Percentiles rank a stretch among this genome's conserved stretches.
These are phyloP conservation scores for Mylabris phalerata DNA, from an alignment of 1,140 invertebrate species.

Conservation along the genomic window DNA sequence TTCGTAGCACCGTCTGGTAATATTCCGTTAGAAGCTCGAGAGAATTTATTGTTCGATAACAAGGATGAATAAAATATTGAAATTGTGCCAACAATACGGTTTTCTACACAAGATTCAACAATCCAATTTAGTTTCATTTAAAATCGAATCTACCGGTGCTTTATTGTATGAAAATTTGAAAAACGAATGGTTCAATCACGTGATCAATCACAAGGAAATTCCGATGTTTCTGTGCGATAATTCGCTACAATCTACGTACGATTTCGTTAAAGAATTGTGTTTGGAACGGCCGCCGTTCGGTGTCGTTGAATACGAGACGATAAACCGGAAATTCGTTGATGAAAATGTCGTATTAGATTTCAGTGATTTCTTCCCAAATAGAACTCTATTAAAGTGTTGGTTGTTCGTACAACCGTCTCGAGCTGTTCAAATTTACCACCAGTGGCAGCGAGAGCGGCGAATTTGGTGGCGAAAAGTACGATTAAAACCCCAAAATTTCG, in stretches of 20 bases:
- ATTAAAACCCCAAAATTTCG: constrained; percentile 25
- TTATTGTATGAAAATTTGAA: constrained; percentile 50
- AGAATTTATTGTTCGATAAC: constrained; percentile 44
- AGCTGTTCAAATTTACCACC: constrained; percentile 53
- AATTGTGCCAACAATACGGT: constrained; percentile 40
- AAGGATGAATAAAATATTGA: constrained; percentile 41
- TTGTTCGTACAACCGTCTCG: constrained; percentile 40
- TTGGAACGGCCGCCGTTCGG: constrained; percentile 47
- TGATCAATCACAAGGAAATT: constrained; percentile 47
- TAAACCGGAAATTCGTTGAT: neutral
- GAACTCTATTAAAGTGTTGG: constrained; percentile 33
- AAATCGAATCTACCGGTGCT: constrained; percentile 48
- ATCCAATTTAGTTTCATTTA: constrained; percentile 36
- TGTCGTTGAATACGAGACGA: constrained; percentile 42
- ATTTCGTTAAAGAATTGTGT: constrained; percentile 36
- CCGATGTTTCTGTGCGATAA: constrained; percentile 45
- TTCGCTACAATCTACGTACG: constrained; percentile 28
- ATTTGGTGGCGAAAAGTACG: constrained; percentile 72
- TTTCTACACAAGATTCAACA: constrained; percentile 38
- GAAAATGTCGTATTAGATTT: constrained; percentile 23
- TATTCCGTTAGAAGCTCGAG: constrained; percentile 53
- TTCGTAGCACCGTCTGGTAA: constrained; percentile 82
- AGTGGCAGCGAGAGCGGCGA: constrained; percentile 65
- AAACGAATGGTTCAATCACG: constrained; percentile 50
- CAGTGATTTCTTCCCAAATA: constrained; percentile 18